Conservation (phyloP, 2,113 vertebrate species). For the Balaenoptera acutorostrata region DNA sequence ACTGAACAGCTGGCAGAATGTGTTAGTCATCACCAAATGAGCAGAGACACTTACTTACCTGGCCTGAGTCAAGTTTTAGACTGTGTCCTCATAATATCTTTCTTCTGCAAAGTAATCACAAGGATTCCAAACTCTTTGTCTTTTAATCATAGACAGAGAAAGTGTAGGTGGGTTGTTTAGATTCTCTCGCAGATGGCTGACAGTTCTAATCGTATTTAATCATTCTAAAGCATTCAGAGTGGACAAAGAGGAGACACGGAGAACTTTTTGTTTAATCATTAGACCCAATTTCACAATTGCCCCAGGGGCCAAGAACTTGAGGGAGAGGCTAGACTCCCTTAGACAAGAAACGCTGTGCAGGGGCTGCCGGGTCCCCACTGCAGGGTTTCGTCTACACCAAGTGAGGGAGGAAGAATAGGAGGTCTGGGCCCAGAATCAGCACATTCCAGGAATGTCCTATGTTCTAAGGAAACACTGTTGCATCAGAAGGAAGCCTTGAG, state of each 20-base stretch:
- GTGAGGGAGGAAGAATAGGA: neutral
- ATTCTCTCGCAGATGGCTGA: neutral
- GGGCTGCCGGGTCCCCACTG: neutral
- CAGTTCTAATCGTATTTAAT: neutral
- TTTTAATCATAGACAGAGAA: neutral
- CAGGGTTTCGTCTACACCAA: neutral
- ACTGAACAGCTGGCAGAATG: neutral
- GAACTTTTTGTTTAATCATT: neutral
- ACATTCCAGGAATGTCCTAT: neutral
- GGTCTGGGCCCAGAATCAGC: neutral
- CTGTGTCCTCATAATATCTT: neutral
- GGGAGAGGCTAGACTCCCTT: neutral
- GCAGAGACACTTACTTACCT: neutral
- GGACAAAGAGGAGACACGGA: neutral
- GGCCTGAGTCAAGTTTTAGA: neutral
- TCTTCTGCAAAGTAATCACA: neutral
- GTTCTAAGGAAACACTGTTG: neutral
- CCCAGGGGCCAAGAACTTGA: neutral
- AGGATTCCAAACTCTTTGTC: neutral
- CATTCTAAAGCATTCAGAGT: neutral
- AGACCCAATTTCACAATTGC: neutral
- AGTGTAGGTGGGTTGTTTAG: neutral
- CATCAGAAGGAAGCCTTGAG: neutral
- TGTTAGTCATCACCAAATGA: conserved; percentile 13
- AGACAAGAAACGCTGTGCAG: neutral